A percentile compares a stretch with the other conserved stretches of the same genome.
Evolutionary conservation across 2,797 vertebrate species (phyloP).

Genomic region (Morelia viridis): DNA sequence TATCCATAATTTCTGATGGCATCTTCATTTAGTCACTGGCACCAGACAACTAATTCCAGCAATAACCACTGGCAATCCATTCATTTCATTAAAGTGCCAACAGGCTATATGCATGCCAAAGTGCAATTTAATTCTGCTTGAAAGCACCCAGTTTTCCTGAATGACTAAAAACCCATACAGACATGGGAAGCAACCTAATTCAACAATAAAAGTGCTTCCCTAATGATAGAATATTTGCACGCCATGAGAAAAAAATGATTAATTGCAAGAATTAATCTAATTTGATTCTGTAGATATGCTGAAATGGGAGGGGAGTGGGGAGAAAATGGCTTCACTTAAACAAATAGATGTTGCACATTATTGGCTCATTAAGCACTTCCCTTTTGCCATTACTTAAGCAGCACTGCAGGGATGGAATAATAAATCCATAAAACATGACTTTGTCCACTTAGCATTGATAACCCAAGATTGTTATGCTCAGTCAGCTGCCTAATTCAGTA

Average conservation of each 20-base stretch:
- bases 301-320: neutral
- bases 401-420: slow-evolving; percentile 45
- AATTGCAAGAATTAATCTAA: neutral
- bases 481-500: neutral
- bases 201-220: rapidly evolving
- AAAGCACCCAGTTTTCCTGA: neutral
- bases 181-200: slow-evolving; percentile 12
- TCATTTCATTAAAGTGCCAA: slow-evolving; percentile 24
- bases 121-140: neutral
- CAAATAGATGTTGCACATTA: slow-evolving; percentile 40
- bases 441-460: neutral
- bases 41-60: slow-evolving; percentile 33
- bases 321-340: slow-evolving; percentile 33
- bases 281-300: neutral
- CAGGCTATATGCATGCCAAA: slow-evolving; percentile 13
- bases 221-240: neutral
- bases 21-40: slow-evolving; percentile 34
- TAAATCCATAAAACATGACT: slow-evolving; percentile 32
- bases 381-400: slow-evolving; percentile 48
- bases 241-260: neutral
- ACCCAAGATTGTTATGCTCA: neutral
- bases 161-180: rapidly evolving
- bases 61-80: slow-evolving; percentile 35
- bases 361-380: slow-evolving; percentile 53
- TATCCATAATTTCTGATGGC: slow-evolving; percentile 23